Evolutionary conservation across 2,888 invertebrate species (phyloP), one percentile per base, ranked within the genome.

Genomic region (Corbicula japonica): DNA sequence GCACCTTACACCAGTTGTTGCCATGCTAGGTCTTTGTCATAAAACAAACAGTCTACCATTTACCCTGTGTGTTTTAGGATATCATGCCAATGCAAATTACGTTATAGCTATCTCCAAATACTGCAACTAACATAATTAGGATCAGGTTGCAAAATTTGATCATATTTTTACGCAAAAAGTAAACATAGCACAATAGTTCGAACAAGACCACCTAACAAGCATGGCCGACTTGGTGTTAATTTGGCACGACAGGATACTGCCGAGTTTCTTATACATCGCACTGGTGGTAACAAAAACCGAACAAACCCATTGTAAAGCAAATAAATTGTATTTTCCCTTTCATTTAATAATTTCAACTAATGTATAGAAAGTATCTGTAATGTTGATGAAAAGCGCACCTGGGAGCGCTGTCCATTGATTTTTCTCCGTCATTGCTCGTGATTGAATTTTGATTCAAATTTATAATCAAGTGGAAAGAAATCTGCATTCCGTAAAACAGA

Each of bases 251-350:
- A 56, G 79, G 74, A 34, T 44, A 60, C 26, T 46, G 60, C 66
- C 32, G 44, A 35, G 35, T 35, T 1, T 52, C 52, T 41, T 54
- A 56, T 56, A 60, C 66, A 28, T 32, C 58, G 60, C 26, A 50
- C 65, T 38, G 50, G 28, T 35, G 32, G 41, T 61, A 50, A 78
- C 72, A 68, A 65, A 73, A 79, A 74, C 63, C 26, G 44, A 60
- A 52, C 71, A 61, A 46, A 32, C 54, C 66, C 60, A 66, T 71
- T 72, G 61, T 71, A 66, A 60, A 72, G 52, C 66, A 72, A 76
- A 76, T 77, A 83, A 83, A 83, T 83, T 83, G 82, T 77, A 83
- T 80, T 83, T 82, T 83, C 80, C 69, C 77, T 83, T 83, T 83
- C 77, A 80, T 76, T 77, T 66, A 62, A 69, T 76, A 60, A 61